Evolutionary conservation across 2,113 vertebrate genomes (phyloP).

Genomic region (Perccottus glenii): DNA sequence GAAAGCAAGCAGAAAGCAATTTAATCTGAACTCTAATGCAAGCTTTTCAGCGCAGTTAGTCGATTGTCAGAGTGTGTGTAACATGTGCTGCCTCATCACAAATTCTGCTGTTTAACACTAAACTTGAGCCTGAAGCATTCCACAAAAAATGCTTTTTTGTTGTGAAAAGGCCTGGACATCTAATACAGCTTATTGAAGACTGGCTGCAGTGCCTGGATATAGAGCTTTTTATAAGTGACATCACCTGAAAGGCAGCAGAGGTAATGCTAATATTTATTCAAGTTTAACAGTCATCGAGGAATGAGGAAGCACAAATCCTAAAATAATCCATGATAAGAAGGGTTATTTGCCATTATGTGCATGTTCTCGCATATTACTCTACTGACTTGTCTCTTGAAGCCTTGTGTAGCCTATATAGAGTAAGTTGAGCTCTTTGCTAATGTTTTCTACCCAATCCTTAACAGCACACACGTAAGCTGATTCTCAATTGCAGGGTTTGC

Average conservation of each 20-base stretch:
- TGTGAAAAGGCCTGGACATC: neutral
- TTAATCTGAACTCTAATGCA: neutral
- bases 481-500: no score
- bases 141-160: conserved; percentile 14
- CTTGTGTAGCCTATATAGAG: no score
- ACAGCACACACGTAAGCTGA: no score
- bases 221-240: neutral
- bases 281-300: no score
- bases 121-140: neutral
- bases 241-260: neutral
- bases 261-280: no score
- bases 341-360: no score
- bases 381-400: no score
- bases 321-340: no score
- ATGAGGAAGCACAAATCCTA: no score
- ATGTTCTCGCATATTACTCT: no score
- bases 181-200: conserved; percentile 17
- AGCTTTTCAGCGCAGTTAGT: neutral
- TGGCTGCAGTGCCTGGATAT: neutral
- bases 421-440: no score
- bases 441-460: no score
- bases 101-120: conserved; percentile 3
- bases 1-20: neutral
- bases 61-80: neutral
- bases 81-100: conserved; percentile 22